These are phyloP conservation scores for Acronicta leporina DNA, from an alignment of 2,888 invertebrate genomes.

Conservation along the genomic window DNA sequence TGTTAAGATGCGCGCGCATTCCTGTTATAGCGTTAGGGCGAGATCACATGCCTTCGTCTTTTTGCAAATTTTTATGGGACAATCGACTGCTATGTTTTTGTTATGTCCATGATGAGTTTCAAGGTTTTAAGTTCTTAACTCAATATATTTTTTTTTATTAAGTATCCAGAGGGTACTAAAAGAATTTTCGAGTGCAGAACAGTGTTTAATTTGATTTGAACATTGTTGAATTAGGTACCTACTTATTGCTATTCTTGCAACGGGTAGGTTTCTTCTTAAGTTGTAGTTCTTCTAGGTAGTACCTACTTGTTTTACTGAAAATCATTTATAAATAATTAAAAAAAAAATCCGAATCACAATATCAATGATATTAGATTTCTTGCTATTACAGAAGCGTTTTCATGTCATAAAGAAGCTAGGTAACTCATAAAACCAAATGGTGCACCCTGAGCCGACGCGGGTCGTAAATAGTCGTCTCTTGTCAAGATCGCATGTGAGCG, in stretches of 20 bases:
- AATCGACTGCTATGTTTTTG: not conserved
- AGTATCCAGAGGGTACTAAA: too few relatives aligned
- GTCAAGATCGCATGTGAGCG: slow-evolving; percentile 67
- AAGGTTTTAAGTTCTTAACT: too few relatives aligned
- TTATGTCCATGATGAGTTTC: not conserved
- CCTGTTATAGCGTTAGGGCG: slow-evolving; percentile 72
- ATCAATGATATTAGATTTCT: slow-evolving; percentile 36
- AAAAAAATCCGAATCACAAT: slow-evolving; percentile 47
- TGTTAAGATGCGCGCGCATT: slow-evolving; percentile 85
- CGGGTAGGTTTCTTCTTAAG: too few relatives aligned
- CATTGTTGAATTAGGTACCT: too few relatives aligned
- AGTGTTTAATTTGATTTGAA: too few relatives aligned
- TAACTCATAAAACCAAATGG: slow-evolving; percentile 54
- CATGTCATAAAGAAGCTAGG: slow-evolving; percentile 53
- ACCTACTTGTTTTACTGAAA: not conserved
- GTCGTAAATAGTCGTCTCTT: slow-evolving; percentile 56
- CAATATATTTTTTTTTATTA: too few relatives aligned
- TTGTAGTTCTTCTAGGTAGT: too few relatives aligned
- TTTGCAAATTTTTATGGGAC: slow-evolving; percentile 31
- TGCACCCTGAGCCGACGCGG: slow-evolving; percentile 42
- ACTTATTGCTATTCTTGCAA: too few relatives aligned
- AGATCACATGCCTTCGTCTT: slow-evolving; percentile 68
- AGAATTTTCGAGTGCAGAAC: too few relatives aligned
- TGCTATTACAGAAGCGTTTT: slow-evolving; percentile 39
- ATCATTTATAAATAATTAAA: too few relatives aligned